Evolutionary conservation across 35 echinoderm and acorn worm genomes (phyloP), one percentile per base, ranked within the genome.

Genomic region (Anneissia japonica): DNA sequence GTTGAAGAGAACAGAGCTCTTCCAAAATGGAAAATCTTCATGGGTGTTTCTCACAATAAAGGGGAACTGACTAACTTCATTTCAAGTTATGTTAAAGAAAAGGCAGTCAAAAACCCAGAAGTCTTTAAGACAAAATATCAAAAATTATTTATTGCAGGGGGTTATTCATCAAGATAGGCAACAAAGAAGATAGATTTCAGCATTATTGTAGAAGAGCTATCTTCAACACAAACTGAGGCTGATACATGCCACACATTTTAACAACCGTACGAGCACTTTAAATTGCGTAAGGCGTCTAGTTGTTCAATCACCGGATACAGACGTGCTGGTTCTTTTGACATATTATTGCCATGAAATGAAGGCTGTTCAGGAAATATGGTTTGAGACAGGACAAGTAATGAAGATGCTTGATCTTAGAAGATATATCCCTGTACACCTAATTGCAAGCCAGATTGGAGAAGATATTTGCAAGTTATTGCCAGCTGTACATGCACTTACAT

Each of bases 251-350:
- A 35, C 31, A 21, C 77, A 30, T 79, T 36, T 35, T 32, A 32
- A 35, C 77, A 79, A 79, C 14, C 0, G 21, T 14, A 32, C 17
- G 21, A 35, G 4, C 32, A 36, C 0, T 32, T 32, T 79, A 37
- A 32, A 16, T 36, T 79, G 4, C 17, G 35, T 14, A 35, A 32
- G 77, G 4, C 14, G 34, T 1, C 1, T 79, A 32, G 32, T 79
- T 35, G 32, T 79, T 79, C n/a, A 79, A 7, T 32, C 77, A 79
- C 77, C 77, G 7, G 77, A 79, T 36, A 79, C 77, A 6, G 77
- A 79, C 35, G 77, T 79, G 21, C 32, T 79, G 77, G 77, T 79
- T 33, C 37, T 79, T 21, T 79, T 79, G 35, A 21, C 37, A 21
- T 35, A 79, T 36, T 23, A 43, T 43, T 36, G 77, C 32, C 14